Conservation (phyloP, 2,888 invertebrate genomes). For the Carcina quercana region DNA sequence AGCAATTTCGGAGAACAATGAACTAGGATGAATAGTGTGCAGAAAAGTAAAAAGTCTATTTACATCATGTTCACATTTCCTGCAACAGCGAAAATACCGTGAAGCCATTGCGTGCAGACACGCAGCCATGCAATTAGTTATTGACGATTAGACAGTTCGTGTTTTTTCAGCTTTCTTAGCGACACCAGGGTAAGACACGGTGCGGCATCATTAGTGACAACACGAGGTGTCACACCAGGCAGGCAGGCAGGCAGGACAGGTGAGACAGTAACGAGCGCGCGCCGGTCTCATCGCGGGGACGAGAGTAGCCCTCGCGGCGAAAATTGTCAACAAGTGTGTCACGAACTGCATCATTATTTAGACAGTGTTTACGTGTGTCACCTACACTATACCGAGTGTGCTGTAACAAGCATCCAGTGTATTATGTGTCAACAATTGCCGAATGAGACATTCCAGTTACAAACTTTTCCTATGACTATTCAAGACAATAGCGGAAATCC, state of each 20-base stretch:
- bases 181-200: slow-evolving; percentile 19
- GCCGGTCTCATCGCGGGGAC: slow-evolving; percentile 46
- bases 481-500: no score
- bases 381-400: no score
- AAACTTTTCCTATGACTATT: no score
- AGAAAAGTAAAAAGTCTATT: slow-evolving; percentile 64
- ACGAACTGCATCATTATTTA: slow-evolving; percentile 56
- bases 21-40: slow-evolving; percentile 57
- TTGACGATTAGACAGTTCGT: slow-evolving; percentile 6
- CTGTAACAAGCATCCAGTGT: no score
- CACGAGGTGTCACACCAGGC: slow-evolving; percentile 43
- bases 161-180: slow-evolving; percentile 4
- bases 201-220: slow-evolving; percentile 59
- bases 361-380: no score
- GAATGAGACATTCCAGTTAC: no score
- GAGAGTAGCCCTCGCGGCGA: slow-evolving; percentile 56
- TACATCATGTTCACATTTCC: slow-evolving; percentile 61
- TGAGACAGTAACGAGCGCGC: slow-evolving; percentile 67
- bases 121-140: slow-evolving; percentile 35
- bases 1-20: slow-evolving; percentile 70
- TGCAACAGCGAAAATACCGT: slow-evolving; percentile 37
- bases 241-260: slow-evolving; percentile 43
- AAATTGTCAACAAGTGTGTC: slow-evolving; percentile 66
- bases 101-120: slow-evolving; percentile 33
- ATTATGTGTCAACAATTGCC: no score